These are phyloP conservation scores for Australoheros facetus DNA, from an alignment of 2,797 vertebrate species.

Conservation along the genomic window DNA sequence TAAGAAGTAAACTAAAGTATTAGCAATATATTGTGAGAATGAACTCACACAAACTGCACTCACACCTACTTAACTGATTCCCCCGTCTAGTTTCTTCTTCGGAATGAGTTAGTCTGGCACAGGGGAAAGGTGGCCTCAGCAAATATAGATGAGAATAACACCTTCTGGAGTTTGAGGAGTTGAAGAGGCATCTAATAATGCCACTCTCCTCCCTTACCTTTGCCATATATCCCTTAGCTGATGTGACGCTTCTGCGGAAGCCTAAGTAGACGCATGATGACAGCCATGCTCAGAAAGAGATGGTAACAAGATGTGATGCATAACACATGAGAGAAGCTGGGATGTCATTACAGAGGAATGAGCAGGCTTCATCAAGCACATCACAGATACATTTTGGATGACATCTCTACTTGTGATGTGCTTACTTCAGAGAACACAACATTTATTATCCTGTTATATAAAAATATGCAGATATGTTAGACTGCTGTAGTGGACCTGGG, in stretches of 20 bases:
- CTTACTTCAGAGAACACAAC: conserved; percentile 68
- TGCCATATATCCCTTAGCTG: conserved; percentile 57
- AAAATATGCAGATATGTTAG: conserved; percentile 64
- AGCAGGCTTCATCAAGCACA: conserved; percentile 78
- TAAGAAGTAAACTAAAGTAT: conserved; percentile 63
- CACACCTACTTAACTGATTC: conserved; percentile 44
- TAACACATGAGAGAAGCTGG: conserved; percentile 78
- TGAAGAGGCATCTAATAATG: conserved; percentile 66
- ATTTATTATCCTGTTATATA: conserved; percentile 70
- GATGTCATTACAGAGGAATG: conserved; percentile 78
- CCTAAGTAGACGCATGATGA: conserved; percentile 65
- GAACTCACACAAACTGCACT: conserved; percentile 39
- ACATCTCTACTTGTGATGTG: conserved; percentile 70
- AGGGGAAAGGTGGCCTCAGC: conserved; percentile 51
- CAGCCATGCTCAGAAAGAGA: conserved; percentile 72
- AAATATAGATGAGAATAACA: conserved; percentile 70
- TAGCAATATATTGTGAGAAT: conserved; percentile 54
- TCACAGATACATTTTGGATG: conserved; percentile 77
- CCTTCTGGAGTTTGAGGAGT: conserved; percentile 71
- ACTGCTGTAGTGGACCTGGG: conserved; percentile 36
- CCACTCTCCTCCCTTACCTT: conserved; percentile 8
- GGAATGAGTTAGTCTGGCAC: conserved; percentile 66
- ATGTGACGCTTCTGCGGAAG: conserved; percentile 58
- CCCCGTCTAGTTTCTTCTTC: conserved; percentile 46
- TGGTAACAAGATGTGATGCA: conserved; percentile 81